phyloP scores from a whole-genome alignment of 2,888 invertebrate genomes.

The Ischnura elegans region DNA sequence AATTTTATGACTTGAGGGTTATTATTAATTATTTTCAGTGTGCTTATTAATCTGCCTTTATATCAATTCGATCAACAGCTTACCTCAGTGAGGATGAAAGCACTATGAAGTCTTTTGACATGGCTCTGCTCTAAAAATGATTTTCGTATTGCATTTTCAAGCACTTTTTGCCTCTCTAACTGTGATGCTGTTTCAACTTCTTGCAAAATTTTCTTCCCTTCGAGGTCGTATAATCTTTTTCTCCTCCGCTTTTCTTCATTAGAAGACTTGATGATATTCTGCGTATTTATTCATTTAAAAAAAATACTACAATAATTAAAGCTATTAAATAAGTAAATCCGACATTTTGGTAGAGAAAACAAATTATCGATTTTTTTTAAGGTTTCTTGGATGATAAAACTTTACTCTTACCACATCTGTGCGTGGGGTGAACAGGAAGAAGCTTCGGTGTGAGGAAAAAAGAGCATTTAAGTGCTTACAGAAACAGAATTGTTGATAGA shows the following conservation, averaged over 20 bases:
- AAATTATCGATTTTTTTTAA: no score
- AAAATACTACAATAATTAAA: background rate
- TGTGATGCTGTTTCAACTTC: background rate
- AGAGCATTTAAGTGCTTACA: no score
- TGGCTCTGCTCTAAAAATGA: background rate
- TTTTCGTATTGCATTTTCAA: background rate
- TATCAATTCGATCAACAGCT: background rate
- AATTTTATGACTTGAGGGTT: no score
- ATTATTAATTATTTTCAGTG: no score
- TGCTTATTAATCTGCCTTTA: no score
- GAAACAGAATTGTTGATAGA: no score
- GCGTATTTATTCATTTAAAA: background rate
- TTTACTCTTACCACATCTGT: no score
- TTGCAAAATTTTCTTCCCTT: constrained; percentile 1
- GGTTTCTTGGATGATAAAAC: no score
- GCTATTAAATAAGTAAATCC: background rate
- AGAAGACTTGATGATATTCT: constrained; percentile 4
- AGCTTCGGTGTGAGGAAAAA: no score
- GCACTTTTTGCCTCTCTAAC: background rate
- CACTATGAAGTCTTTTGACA: constrained; percentile 15
- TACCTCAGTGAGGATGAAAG: background rate
- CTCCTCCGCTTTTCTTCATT: background rate
- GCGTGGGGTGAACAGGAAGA: no score
- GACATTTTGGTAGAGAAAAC: no score
- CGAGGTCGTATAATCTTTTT: background rate